phyloP scores from a whole-genome alignment of 2,113 vertebrate genomes.

The Elephas maximus region DNA sequence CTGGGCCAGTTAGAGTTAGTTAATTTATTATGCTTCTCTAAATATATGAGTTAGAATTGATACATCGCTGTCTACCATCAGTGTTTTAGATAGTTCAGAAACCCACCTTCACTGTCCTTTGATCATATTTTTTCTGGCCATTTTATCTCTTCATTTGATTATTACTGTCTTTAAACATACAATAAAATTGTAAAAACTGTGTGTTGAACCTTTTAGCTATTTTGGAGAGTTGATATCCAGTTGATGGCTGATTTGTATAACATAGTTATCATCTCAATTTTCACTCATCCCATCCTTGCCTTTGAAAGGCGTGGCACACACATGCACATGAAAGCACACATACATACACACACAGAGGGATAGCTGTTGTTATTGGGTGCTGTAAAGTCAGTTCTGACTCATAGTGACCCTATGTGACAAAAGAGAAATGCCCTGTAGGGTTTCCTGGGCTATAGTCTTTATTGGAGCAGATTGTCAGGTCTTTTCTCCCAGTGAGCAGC shows the following conservation, averaged over 20 bases:
- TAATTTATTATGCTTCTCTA: not conserved
- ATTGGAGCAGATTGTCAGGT: too few species aligned
- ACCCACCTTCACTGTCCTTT: not conserved
- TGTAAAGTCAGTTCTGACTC: too few species aligned
- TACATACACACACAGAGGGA: not conserved
- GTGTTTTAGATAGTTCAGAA: not conserved
- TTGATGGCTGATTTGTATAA: not conserved
- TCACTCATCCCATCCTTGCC: not conserved
- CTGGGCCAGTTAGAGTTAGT: not conserved
- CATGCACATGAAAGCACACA: not conserved
- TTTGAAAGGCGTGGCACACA: not conserved
- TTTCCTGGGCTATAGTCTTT: too few species aligned
- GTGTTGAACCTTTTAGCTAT: not conserved
- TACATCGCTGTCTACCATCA: accelerated
- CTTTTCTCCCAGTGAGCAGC: too few species aligned
- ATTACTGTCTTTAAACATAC: not conserved
- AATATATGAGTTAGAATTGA: not conserved
- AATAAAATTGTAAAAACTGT: not conserved
- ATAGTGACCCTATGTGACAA: too few species aligned
- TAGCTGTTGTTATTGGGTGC: too few species aligned
- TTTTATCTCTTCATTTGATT: not conserved
- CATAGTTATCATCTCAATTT: not conserved
- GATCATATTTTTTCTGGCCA: not conserved
- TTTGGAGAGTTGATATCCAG: not conserved
- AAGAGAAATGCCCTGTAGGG: too few species aligned